Percentiles rank a stretch among this genome's conserved stretches.
These are phyloP conservation scores for Cinclus cinclus DNA, from an alignment of 2,113 vertebrate genomes.

Conservation along the genomic window DNA sequence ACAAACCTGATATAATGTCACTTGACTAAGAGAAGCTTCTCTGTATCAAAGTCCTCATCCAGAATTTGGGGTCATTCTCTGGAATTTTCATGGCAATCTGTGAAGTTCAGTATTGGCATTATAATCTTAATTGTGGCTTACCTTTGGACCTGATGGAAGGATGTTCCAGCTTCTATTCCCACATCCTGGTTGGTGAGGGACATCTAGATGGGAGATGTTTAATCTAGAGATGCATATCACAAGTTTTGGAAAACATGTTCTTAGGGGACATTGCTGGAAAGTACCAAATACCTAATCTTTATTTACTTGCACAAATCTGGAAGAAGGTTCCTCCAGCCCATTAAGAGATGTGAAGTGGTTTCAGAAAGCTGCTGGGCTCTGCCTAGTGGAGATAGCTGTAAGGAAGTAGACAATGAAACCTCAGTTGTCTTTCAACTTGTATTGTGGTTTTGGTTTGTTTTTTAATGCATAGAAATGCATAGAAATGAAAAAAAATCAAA, in stretches of 20 bases:
- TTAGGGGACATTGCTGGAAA: background rate
- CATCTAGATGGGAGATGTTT: background rate
- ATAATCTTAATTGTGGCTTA: background rate
- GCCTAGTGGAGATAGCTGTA: background rate
- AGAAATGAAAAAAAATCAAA: background rate
- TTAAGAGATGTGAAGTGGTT: background rate
- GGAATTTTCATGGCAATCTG: background rate
- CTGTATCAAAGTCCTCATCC: background rate
- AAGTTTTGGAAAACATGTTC: background rate
- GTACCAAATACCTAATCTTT: background rate
- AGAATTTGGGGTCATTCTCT: background rate
- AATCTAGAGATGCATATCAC: background rate
- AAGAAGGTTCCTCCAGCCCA: background rate
- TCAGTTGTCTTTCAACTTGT: background rate
- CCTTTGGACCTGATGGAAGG: background rate
- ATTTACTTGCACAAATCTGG: background rate
- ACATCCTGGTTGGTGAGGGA: background rate
- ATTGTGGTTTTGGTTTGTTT: background rate
- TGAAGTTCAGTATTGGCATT: background rate
- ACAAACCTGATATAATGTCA: background rate
- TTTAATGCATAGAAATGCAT: background rate
- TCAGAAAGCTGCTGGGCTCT: background rate
- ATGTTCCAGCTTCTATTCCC: background rate
- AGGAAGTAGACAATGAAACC: background rate
- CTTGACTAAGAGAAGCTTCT: background rate